Percentiles rank a stretch among this genome's conserved stretches.
phyloP scores from a whole-genome alignment of 2,888 invertebrate genomes.

The Heliconius sara region DNA sequence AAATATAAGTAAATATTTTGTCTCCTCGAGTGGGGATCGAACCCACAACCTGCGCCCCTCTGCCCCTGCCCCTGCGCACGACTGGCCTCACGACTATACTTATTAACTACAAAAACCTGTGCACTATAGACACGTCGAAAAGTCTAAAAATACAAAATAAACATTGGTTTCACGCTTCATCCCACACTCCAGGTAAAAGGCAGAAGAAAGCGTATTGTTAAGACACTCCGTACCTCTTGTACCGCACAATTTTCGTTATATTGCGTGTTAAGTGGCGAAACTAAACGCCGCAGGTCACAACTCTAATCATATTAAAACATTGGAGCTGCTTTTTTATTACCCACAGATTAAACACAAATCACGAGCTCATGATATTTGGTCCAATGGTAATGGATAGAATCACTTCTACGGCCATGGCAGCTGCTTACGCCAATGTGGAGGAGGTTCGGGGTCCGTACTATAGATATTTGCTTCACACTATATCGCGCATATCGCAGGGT shows the following conservation, averaged over 20 bases:
- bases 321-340: neutral
- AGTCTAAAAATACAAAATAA: too few species aligned
- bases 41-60: too few species aligned
- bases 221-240: neutral
- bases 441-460: constrained; percentile 3
- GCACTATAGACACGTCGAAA: too few species aligned
- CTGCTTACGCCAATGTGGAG: neutral
- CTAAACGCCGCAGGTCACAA: neutral
- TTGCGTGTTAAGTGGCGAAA: neutral
- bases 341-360: neutral
- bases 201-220: neutral
- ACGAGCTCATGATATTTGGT: constrained; percentile 25
- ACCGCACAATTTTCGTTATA: neutral
- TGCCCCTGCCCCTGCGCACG: too few species aligned
- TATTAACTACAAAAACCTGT: too few species aligned
- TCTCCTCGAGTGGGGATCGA: too few species aligned
- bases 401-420: neutral
- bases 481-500: neutral
- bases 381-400: neutral
- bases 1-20: too few species aligned
- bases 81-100: too few species aligned
- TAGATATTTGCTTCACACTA: neutral
- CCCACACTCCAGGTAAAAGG: too few species aligned
- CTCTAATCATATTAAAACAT: neutral
- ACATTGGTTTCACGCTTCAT: too few species aligned